Conservation (phyloP, 2,797 vertebrate genomes). For the Discoglossus pictus region DNA sequence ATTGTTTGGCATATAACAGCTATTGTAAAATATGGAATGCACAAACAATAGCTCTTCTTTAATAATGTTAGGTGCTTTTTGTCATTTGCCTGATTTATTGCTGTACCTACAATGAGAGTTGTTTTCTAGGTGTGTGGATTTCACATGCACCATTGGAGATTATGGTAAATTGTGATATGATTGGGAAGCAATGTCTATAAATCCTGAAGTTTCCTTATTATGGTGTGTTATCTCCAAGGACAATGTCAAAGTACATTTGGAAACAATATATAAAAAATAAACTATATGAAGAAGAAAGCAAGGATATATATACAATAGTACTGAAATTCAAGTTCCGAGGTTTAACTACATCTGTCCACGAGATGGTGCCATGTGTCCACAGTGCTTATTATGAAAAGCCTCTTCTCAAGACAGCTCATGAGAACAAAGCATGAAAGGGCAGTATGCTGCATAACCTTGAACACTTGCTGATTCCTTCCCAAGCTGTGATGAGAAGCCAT, state of each 20-base stretch:
- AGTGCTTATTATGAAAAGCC: slow-evolving; percentile 25
- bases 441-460: slow-evolving; percentile 56
- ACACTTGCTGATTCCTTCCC: slow-evolving; percentile 40
- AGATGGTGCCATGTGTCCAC: slow-evolving; percentile 71
- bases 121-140: slow-evolving; percentile 7
- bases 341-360: slow-evolving; percentile 61
- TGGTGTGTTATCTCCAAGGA: neutral
- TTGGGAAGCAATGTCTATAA: neutral
- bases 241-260: neutral
- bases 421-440: slow-evolving; percentile 50
- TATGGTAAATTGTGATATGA: neutral
- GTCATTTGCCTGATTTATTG: slow-evolving; percentile 4
- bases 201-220: neutral
- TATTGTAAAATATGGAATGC: slow-evolving; percentile 16
- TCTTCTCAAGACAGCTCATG: slow-evolving; percentile 25
- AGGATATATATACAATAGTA: no score
- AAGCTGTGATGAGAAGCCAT: slow-evolving; percentile 36
- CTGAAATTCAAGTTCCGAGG: slow-evolving; percentile 54
- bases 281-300: no score
- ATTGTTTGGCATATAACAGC: slow-evolving; percentile 18
- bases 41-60: slow-evolving; percentile 4
- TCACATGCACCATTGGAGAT: neutral
- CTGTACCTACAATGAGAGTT: neutral
- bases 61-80: slow-evolving; percentile 2
- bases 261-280: neutral